Evolutionary conservation across 1,140 invertebrate species (phyloP).

Genomic region (Coenobita brevimanus): DNA sequence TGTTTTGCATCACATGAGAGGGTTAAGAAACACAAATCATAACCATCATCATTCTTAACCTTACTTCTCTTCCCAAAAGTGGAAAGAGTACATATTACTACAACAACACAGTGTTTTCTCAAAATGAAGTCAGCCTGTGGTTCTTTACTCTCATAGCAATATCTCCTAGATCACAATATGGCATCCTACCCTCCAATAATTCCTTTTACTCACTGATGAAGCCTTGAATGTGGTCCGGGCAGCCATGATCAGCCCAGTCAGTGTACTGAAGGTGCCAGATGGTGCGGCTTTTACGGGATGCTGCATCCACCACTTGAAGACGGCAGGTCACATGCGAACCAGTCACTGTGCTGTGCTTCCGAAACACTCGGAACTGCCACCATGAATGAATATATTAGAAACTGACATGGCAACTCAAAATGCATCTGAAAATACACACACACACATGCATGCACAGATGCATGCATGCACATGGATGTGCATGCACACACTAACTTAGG

Average conservation of each 20-base stretch:
- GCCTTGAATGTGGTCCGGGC: slow-evolving; percentile 74
- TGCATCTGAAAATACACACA: neutral
- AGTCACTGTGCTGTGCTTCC: slow-evolving; percentile 74
- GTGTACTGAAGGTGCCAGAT: slow-evolving; percentile 89
- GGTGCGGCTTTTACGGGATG: slow-evolving; percentile 75
- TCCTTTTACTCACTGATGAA: slow-evolving; percentile 55
- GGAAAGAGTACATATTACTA: no score
- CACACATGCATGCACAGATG: neutral
- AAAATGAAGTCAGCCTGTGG: no score
- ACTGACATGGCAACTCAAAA: no score
- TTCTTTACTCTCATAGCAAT: no score
- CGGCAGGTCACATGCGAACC: slow-evolving; percentile 74
- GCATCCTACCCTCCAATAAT: no score
- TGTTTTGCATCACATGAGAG: no score
- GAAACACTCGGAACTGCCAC: slow-evolving; percentile 70
- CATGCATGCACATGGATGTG: neutral
- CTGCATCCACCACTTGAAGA: slow-evolving; percentile 72
- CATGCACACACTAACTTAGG: no score
- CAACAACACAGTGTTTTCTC: no score
- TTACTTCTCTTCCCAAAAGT: no score
- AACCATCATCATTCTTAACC: no score
- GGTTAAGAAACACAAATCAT: no score
- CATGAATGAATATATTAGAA: neutral
- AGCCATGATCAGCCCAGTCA: slow-evolving; percentile 83
- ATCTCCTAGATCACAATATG: neutral